phyloP scores from a whole-genome alignment of 2,113 vertebrate species.

The Alligator sinensis region DNA sequence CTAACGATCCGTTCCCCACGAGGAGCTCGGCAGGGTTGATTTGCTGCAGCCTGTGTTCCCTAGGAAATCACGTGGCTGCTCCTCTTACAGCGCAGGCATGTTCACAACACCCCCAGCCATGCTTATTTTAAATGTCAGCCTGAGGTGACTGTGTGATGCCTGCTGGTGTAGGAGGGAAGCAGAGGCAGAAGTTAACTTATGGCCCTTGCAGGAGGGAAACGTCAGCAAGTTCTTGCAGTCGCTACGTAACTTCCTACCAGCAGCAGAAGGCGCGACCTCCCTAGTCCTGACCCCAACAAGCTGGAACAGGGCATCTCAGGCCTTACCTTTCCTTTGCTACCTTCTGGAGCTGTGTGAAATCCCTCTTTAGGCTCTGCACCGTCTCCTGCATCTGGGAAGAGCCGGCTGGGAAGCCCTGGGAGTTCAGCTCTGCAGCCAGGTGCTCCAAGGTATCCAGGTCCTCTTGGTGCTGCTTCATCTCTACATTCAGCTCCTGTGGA shows the following conservation, averaged over 20 bases:
- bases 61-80: neutral
- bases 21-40: neutral
- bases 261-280: too few relatives aligned
- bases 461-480: slow-evolving; percentile 88
- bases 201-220: neutral
- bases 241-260: accelerated
- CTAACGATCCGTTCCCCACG: neutral
- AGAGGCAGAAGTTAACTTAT: neutral
- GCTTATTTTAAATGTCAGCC: slow-evolving; percentile 67
- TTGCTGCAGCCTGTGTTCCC: neutral
- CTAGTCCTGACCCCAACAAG: neutral
- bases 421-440: slow-evolving; percentile 84
- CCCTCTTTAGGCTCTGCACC: slow-evolving; percentile 84
- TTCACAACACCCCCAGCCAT: slow-evolving; percentile 54
- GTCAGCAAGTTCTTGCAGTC: neutral
- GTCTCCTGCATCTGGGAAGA: slow-evolving; percentile 84
- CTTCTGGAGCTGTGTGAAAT: slow-evolving; percentile 87
- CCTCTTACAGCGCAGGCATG: slow-evolving; percentile 46
- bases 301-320: neutral
- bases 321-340: slow-evolving; percentile 87
- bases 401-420: slow-evolving; percentile 76
- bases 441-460: slow-evolving; percentile 85
- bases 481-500: slow-evolving; percentile 87
- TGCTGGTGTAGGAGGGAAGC: slow-evolving; percentile 26
- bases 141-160: slow-evolving; percentile 34